Evolutionary conservation across 1,140 invertebrate species (phyloP).

Genomic region (Drosophila pallidifrons): DNA sequence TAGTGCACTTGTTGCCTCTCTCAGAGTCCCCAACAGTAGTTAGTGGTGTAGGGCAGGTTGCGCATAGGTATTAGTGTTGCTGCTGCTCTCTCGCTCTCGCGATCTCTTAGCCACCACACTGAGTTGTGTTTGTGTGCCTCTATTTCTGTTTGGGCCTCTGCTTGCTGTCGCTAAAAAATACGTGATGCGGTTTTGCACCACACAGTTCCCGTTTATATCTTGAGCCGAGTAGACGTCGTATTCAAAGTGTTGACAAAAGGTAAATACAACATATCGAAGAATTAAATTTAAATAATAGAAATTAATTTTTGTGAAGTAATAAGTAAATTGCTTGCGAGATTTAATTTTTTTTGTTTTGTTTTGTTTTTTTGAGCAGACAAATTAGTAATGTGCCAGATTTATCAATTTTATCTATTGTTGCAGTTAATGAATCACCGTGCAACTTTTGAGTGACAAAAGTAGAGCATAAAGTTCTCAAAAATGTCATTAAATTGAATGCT

Average conservation of each 20-base stretch:
- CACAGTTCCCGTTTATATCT: conserved; percentile 10
- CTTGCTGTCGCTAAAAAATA: conserved; percentile 1
- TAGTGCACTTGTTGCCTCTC: conserved; percentile 58
- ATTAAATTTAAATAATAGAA: conserved; percentile 2
- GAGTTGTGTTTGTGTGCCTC: too few species aligned
- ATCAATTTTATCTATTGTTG: conserved; percentile 4
- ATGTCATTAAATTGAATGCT: too few species aligned
- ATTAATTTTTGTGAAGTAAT: conserved; percentile 19
- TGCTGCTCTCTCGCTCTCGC: conserved; percentile 16
- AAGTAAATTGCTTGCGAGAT: conserved; percentile 11
- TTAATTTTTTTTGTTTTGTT: conserved; percentile 22
- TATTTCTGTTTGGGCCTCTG: background rate
- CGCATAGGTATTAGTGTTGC: conserved; percentile 14
- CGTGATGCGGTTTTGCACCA: background rate
- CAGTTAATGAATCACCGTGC: conserved; percentile 8
- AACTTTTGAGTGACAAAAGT: conserved; percentile 1
- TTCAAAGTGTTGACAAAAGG: conserved; percentile 31
- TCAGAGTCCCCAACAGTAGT: conserved; percentile 11
- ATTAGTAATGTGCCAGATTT: conserved; percentile 1
- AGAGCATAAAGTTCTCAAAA: background rate
- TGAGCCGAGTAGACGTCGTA: conserved; percentile 5
- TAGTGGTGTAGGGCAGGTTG: conserved; percentile 41
- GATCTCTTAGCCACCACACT: conserved; percentile 5
- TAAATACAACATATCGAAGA: conserved; percentile 55
- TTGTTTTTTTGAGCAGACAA: background rate